These are phyloP conservation scores for Muscina levida DNA, from an alignment of 2,888 invertebrate species.

Conservation along the genomic window DNA sequence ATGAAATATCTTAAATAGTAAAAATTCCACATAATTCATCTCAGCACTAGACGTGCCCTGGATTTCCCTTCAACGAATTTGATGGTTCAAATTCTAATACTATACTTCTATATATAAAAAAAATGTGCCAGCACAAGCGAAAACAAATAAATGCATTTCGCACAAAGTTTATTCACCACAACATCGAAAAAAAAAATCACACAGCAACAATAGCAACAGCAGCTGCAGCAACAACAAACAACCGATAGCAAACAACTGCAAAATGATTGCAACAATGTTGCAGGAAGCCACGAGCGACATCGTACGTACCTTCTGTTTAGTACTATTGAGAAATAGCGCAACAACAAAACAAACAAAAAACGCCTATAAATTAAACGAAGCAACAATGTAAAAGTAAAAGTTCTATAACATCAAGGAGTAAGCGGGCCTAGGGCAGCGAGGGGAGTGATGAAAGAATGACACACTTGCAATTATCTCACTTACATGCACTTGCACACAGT, in stretches of 20 bases:
- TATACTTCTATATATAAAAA: too few species aligned
- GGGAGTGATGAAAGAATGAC: background rate
- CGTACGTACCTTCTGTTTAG: background rate
- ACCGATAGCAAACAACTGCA: constrained; percentile 25
- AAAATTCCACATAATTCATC: too few species aligned
- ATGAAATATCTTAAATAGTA: too few species aligned
- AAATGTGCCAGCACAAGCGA: constrained; percentile 49
- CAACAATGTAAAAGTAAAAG: constrained; percentile 16
- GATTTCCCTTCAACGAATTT: background rate
- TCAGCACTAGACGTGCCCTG: background rate
- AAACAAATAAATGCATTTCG: constrained; percentile 22
- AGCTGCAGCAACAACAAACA: background rate
- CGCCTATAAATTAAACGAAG: background rate
- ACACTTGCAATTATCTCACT: background rate
- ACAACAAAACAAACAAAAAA: background rate
- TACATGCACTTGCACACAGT: background rate
- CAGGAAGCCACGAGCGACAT: background rate
- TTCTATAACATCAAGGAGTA: too few species aligned
- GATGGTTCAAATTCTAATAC: constrained; percentile 16
- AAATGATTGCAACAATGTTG: constrained; percentile 57
- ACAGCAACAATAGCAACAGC: background rate
- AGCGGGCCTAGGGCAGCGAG: too few species aligned
- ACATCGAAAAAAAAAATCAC: background rate
- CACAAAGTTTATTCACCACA: constrained; percentile 16
- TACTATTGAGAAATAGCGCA: background rate